Evolutionary conservation across 2,113 vertebrate species (phyloP).

Genomic region (Thymallus thymallus): DNA sequence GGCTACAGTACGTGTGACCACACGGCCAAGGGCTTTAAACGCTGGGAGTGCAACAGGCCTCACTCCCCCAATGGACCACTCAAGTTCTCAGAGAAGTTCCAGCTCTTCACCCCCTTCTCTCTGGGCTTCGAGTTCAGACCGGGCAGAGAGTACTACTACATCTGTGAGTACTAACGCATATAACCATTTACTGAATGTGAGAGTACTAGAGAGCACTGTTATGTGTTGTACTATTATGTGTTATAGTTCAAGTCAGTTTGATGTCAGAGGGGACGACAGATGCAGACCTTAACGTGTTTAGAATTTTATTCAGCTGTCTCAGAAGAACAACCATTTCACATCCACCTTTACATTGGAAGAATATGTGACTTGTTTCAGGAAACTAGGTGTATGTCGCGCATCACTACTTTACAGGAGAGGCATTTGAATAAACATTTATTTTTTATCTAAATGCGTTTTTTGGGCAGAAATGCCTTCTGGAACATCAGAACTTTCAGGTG

Average conservation of each 20-base stretch:
- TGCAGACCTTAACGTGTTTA: not conserved
- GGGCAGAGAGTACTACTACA: slow-evolving; percentile 98
- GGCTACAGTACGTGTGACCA: slow-evolving; percentile 98
- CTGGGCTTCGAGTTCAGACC: slow-evolving; percentile 98
- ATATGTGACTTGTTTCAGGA: not conserved
- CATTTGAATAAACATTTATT: too few relatives aligned
- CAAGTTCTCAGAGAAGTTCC: slow-evolving; percentile 99
- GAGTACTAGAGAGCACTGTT: not conserved
- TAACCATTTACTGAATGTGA: not conserved
- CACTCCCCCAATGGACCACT: slow-evolving; percentile 94
- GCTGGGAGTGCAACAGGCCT: slow-evolving; percentile 98
- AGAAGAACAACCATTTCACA: not conserved
- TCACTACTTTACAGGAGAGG: too few relatives aligned
- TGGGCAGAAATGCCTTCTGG: too few relatives aligned
- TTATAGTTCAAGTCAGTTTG: not conserved
- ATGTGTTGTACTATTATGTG: not conserved
- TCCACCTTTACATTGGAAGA: not conserved
- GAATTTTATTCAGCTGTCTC: not conserved
- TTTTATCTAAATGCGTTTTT: too few relatives aligned
- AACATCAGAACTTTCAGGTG: too few relatives aligned
- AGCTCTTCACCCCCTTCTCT: slow-evolving; percentile 98
- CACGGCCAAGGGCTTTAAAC: slow-evolving; percentile 96
- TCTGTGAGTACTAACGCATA: slow-evolving; percentile 85
- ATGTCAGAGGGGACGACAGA: not conserved
- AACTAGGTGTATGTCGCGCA: too few relatives aligned